A percentile compares a stretch with the other conserved stretches of the same genome.
phyloP scores from a whole-genome alignment of 1,140 invertebrate genomes.

The Cydia strobilella region DNA sequence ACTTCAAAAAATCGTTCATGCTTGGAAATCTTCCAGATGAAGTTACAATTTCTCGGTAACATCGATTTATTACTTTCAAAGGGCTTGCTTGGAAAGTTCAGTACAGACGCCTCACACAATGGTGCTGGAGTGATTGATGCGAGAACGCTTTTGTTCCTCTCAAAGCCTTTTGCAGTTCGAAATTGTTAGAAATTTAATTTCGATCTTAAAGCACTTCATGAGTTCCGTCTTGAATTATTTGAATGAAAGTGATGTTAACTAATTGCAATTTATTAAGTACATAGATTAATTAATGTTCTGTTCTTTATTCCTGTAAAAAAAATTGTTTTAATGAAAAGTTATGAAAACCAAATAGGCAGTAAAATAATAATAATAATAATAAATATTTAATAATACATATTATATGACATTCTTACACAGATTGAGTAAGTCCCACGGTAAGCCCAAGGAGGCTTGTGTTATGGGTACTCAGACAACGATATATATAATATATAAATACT shows the following conservation, averaged over 20 bases:
- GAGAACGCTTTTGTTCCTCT: conserved; percentile 23
- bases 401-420: too few species aligned
- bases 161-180: conserved; percentile 23
- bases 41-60: conserved; percentile 29
- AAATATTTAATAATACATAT: too few species aligned
- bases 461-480: too few species aligned
- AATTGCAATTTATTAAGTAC: not conserved
- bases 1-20: conserved; percentile 21
- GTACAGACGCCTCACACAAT: conserved; percentile 17
- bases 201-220: conserved; percentile 3
- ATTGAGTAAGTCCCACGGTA: too few species aligned
- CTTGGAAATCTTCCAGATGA: conserved; percentile 21
- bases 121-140: conserved; percentile 26
- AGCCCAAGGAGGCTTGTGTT: too few species aligned
- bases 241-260: not conserved
- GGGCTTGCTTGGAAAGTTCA: conserved; percentile 19
- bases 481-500: too few species aligned
- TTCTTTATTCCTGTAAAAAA: too few species aligned
- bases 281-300: too few species aligned
- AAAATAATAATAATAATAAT: not conserved
- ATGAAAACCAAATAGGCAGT: not conserved
- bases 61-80: conserved; percentile 32
- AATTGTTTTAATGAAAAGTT: too few species aligned
- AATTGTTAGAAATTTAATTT: conserved; percentile 31
- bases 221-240: not conserved